Percentiles rank a stretch among this genome's conserved stretches.
phyloP scores from a whole-genome alignment of 2,113 vertebrate genomes.

The Rhombomys opimus region DNA sequence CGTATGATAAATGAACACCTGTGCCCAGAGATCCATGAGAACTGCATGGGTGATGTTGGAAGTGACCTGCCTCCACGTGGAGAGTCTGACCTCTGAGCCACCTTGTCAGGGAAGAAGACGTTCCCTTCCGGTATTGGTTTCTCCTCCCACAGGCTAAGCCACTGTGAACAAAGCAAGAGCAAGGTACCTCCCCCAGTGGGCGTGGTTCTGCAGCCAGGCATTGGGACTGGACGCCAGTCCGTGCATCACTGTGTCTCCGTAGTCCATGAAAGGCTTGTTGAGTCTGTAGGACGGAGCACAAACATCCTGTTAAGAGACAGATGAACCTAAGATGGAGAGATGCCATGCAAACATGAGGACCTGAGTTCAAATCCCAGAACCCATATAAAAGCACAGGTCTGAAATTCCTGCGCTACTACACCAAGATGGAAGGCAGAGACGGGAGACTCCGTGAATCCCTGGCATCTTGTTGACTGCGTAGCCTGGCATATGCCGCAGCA shows the following conservation, averaged over 20 bases:
- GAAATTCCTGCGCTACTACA: neutral
- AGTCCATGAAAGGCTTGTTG: constrained; percentile 92
- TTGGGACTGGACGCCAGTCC: constrained; percentile 91
- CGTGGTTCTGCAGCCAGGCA: constrained; percentile 89
- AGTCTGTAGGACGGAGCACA: constrained; percentile 60
- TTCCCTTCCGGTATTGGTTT: too few species aligned
- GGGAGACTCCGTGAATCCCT: neutral
- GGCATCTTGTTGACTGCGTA: neutral
- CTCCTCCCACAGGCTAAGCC: neutral
- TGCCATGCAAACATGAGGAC: neutral
- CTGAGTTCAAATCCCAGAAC: neutral
- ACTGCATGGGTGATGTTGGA: neutral
- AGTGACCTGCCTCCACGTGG: neutral
- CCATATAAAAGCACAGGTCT: neutral
- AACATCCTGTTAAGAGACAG: neutral
- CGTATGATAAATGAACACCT: neutral
- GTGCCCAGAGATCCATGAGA: neutral
- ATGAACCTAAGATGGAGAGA: neutral
- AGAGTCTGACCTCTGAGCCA: neutral
- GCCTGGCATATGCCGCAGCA: neutral
- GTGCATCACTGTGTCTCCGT: constrained; percentile 91
- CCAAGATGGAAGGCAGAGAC: neutral
- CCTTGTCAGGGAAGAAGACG: neutral
- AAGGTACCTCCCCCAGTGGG: constrained; percentile 93
- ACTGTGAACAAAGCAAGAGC: neutral